Base-by-base conservation (phyloP, 2,888 invertebrate species). In the Mythimna loreyi region DNA sequence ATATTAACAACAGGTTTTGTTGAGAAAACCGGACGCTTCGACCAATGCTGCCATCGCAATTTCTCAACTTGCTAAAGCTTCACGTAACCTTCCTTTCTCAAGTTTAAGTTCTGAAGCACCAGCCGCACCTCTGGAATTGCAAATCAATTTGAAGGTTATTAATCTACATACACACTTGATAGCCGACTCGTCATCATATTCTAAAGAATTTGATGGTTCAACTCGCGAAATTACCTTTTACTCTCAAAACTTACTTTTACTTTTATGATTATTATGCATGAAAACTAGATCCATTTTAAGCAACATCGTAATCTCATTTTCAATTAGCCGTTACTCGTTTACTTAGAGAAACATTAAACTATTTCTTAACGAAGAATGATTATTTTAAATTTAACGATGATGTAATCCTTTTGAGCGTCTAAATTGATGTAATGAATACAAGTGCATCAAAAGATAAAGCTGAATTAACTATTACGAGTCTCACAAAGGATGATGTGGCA, bases 11-110 rank as follows among this genome's bases (percentile, higher is more conserved):
- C 93, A 85, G 91, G 93, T 93, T 91, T 85, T 75, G 76, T 84
- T 78, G 86, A 86, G 88, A 87, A 88, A 92, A 92, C 92, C 91
- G 91, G 91, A 89, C 89, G 76, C 87, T 88, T 89, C 84, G 85
- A 84, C 79, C 81, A 81, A 79, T 76, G 80, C 62, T 67, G 71
- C 76, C 72, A 78, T 74, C 71, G 80, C 85, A 83, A 85, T 88
- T 88, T 86, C 85, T 83, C 78, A 78, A 77, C 70, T 78, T 72
- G 80, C 76, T 63, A 71, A 77, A 72, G 67, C 52, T 58, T 50
- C 49, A 69, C 70, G 77, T 79, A 81, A 82, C 79, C 76, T 79
- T 82, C 84, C 77, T 78, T 78, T 79, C 78, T 78, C 73, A 68
- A 78, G 82, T 80, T 75, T 74, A 72, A 73, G 69, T 60, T 79